Conservation (phyloP, 2,797 vertebrate species). For the Betta splendens region DNA sequence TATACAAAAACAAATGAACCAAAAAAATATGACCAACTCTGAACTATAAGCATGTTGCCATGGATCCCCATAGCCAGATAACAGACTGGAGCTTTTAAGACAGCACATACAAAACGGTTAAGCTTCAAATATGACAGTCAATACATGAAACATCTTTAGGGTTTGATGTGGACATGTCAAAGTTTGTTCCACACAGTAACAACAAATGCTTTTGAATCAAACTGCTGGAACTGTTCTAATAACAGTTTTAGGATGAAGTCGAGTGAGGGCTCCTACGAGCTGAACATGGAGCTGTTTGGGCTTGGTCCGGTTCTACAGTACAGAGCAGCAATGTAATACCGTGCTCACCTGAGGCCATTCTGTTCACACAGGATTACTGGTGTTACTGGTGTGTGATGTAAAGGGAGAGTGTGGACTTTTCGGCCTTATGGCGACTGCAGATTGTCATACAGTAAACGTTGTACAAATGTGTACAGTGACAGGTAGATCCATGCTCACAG, state of each 20-base stretch:
- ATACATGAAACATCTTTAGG: not conserved
- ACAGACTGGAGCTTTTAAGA: not conserved
- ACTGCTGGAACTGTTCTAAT: not conserved
- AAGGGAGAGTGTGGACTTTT: not conserved
- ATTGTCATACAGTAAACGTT: too few species aligned
- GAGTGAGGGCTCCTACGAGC: not conserved
- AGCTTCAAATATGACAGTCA: constrained; percentile 13
- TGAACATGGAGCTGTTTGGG: not conserved
- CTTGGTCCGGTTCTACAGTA: not conserved
- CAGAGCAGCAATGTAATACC: not conserved
- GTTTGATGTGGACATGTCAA: not conserved
- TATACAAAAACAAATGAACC: not conserved
- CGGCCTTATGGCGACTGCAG: not conserved
- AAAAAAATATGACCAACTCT: constrained; percentile 10
- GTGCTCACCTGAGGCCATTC: not conserved
- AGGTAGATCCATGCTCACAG: not conserved
- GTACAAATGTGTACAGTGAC: too few species aligned
- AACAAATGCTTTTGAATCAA: not conserved
- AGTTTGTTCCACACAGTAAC: constrained; percentile 1
- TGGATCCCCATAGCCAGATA: constrained; percentile 11
- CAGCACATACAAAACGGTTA: constrained; percentile 3
- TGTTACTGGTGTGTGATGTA: too few species aligned
- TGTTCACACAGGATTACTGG: not conserved
- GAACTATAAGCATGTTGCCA: constrained; percentile 17
- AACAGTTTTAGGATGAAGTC: not conserved